Conservation (phyloP, 1,140 invertebrate species). For the Aphelenchoides avenae region DNA sequence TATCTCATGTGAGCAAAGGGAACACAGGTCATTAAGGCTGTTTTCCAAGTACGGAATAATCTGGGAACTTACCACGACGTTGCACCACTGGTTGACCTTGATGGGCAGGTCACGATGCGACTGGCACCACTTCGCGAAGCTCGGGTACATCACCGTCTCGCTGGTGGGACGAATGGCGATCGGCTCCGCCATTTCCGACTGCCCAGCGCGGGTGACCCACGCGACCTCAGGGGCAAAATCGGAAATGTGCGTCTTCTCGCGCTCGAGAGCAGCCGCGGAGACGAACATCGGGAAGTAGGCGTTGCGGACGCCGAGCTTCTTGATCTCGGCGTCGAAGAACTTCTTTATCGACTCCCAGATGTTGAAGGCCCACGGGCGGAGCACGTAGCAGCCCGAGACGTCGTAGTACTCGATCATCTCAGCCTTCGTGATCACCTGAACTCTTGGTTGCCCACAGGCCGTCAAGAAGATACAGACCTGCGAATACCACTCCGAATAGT, state of each 20-base stretch:
- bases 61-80: conserved; percentile 74
- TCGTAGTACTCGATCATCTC: conserved; percentile 99
- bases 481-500: conserved; percentile 95
- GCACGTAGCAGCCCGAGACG: conserved; percentile 95
- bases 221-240: conserved; percentile 98
- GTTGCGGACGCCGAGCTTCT: conserved; percentile 86
- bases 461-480: conserved; percentile 70
- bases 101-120: conserved; percentile 94
- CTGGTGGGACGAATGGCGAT: conserved; percentile 96
- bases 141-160: conserved; percentile 99
- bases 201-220: conserved; percentile 95
- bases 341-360: conserved; percentile 89
- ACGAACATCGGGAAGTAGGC: conserved; percentile 99
- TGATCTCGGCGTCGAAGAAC: conserved; percentile 85
- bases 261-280: conserved; percentile 79
- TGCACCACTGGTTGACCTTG: conserved; percentile 97
- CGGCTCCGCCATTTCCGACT: conserved; percentile 87
- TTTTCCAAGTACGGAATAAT: conserved; percentile 18
- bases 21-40: not conserved
- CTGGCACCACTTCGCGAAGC: conserved; percentile 95
- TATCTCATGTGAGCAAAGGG: not conserved
- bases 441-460: too few relatives aligned
- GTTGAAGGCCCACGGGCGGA: conserved; percentile 87
- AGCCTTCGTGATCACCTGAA: conserved; percentile 83
- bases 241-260: conserved; percentile 90